Base-by-base conservation (phyloP, 2,113 vertebrate genomes). In the Penelope pileata region DNA sequence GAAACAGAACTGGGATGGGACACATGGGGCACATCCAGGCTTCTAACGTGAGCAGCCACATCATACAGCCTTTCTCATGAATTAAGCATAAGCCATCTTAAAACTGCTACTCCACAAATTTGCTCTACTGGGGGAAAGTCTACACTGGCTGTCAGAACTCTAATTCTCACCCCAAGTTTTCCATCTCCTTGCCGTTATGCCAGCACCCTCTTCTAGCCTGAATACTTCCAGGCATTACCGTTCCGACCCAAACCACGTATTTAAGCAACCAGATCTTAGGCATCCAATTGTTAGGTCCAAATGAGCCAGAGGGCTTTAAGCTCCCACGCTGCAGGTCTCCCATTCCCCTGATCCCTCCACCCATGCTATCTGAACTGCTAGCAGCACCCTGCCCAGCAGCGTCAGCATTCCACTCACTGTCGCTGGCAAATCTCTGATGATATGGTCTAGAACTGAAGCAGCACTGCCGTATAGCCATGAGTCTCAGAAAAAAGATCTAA, bases 171-270 rank as follows among this genome's bases (percentile, higher is more conserved):
- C n/a, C 38, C 66, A 13, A 50, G 8, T 66, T 32, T 60, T n/a
- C 58, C 29, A 30, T 18, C 48, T 56, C 56, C 63, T 79, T 29
- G 29, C 30, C 38, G 38, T 32, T 53, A 54, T 2, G 1, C 5
- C 69, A 84, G 24, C 59, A 21, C n/a, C 10, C 7, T 10, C 64
- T 51, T 66, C 51, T 12, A 80, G 59, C 47, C 64, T 42, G 27
- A n/a, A 36, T 26, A 15, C 6, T 7, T 81, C 12, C 14, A 7
- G 29, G 51, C 43, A 24, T 7, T 69, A 45, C 40, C 67, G 83
- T 0, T 8, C 58, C 27, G 80, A 58, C 32, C 30, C 17, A 73
- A 70, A 29, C 8, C 8, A 26, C 0, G 0, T 0, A 60, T 18
- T 60, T 23, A 54, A 78, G 21, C 13, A 29, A 54, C 29, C 51